Evolutionary conservation across 2,113 vertebrate species (phyloP).

Genomic region (Indicator indicator): DNA sequence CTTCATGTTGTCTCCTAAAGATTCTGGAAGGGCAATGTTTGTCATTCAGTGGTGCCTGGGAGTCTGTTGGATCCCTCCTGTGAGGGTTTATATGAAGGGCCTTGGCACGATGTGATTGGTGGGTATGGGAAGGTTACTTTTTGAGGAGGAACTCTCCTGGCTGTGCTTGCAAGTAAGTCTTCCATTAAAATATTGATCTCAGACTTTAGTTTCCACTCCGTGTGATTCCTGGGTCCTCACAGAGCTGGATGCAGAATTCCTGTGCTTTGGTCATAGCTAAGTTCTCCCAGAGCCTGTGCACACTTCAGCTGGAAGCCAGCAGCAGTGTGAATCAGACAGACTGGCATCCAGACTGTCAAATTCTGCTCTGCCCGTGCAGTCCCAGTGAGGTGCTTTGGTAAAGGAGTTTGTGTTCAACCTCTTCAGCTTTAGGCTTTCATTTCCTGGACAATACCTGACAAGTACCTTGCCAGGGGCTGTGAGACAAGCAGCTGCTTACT

Average conservation of each 20-base stretch:
- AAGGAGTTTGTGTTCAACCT: not conserved
- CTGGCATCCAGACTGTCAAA: not conserved
- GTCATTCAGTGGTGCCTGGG: rapidly evolving
- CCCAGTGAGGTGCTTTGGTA: not conserved
- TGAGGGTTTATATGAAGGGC: not conserved
- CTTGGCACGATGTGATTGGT: not conserved
- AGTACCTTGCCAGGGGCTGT: not conserved
- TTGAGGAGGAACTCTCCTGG: not conserved
- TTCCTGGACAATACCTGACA: not conserved
- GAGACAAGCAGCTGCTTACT: not conserved
- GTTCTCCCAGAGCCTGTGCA: not conserved
- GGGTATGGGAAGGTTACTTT: not conserved
- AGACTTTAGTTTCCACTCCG: not conserved
- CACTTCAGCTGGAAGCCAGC: not conserved
- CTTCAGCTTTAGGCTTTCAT: rapidly evolving
- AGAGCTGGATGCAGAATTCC: not conserved
- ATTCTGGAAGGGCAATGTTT: not conserved
- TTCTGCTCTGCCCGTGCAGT: not conserved
- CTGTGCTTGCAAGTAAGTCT: conserved; percentile 26
- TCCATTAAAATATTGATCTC: not conserved
- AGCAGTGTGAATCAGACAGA: not conserved
- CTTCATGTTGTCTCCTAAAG: not conserved
- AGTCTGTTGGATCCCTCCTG: not conserved
- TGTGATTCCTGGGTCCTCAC: rapidly evolving
- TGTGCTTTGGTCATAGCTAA: not conserved